Evolutionary conservation across 1,140 invertebrate species (phyloP).

Genomic region (Nasonia vitripennis): DNA sequence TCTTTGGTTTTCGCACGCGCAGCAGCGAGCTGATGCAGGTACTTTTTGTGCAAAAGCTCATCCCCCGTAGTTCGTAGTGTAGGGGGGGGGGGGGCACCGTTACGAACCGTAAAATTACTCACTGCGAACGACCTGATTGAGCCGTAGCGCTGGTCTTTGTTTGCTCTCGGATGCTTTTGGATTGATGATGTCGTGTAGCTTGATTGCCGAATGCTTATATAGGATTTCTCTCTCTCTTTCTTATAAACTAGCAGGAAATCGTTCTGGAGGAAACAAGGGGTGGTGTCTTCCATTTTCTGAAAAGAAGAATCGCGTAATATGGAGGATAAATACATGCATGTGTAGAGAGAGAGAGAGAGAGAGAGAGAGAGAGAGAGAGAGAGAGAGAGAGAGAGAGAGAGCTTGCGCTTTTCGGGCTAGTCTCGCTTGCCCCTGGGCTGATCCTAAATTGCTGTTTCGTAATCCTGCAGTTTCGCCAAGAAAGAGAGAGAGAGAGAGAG

Average conservation of each 20-base stretch:
- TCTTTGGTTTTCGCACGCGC: constrained; percentile 1
- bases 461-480: not conserved
- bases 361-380: not conserved
- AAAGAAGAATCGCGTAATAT: not conserved
- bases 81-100: not conserved
- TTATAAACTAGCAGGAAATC: no score
- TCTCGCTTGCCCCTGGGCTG: not conserved
- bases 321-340: not conserved
- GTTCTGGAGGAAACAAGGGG: no score
- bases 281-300: no score
- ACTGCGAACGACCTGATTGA: not conserved
- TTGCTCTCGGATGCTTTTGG: not conserved
- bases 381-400: not conserved
- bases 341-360: not conserved
- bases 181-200: not conserved
- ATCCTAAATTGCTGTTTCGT: constrained; percentile 26
- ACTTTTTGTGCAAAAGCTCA: constrained; percentile 40
- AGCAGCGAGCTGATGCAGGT: constrained; percentile 29
- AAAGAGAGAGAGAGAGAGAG: not conserved
- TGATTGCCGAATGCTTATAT: not conserved
- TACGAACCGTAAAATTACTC: constrained; percentile 37
- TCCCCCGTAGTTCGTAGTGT: not conserved
- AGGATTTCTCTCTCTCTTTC: no score
- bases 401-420: not conserved
- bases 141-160: not conserved